Conservation (phyloP, 2,797 vertebrate genomes). For the Ibycter americanus region DNA sequence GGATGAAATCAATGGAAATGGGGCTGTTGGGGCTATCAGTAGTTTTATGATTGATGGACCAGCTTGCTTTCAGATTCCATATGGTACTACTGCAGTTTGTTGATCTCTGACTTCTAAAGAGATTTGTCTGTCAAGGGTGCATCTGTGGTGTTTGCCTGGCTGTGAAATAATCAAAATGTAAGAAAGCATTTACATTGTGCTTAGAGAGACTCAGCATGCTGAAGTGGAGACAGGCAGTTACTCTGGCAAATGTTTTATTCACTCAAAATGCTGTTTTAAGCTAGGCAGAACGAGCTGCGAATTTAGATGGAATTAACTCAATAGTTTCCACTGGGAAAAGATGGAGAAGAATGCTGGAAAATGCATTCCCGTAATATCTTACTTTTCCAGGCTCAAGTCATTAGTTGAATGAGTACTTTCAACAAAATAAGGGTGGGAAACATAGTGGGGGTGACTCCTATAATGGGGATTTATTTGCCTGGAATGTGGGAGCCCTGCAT, state of each 20-base stretch:
- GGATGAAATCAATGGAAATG: neutral
- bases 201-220: neutral
- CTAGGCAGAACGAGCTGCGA: neutral
- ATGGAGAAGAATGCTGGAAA: neutral
- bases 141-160: neutral
- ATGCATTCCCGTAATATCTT: neutral
- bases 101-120: neutral
- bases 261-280: neutral
- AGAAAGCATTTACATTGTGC: neutral
- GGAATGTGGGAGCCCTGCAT: neutral
- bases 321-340: neutral
- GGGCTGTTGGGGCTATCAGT: neutral
- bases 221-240: neutral
- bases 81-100: rapidly evolving
- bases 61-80: neutral
- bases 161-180: neutral
- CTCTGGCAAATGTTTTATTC: neutral
- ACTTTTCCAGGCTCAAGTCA: neutral
- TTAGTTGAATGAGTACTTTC: neutral
- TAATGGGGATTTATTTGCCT: neutral
- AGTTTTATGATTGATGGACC: neutral
- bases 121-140: neutral
- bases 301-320: constrained; percentile 8
- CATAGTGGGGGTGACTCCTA: rapidly evolving
- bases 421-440: neutral